Base-by-base conservation (phyloP, 2,797 vertebrate genomes). In the Acipenser ruthenus region DNA sequence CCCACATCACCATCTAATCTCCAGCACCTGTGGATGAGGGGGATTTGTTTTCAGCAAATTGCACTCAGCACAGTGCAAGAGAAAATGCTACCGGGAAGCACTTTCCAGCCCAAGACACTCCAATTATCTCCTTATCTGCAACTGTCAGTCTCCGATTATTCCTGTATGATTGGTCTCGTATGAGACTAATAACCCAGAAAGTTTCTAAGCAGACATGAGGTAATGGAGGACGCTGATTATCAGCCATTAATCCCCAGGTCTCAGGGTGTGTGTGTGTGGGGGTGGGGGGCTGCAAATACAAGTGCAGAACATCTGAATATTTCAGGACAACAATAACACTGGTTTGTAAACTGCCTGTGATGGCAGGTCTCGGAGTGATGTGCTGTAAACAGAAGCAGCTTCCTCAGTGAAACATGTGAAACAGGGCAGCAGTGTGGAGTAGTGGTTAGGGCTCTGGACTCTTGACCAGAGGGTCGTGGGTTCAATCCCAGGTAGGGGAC, bases 41-140 rank as follows among this genome's bases (percentile, higher is more conserved):
- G 53, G 37, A 47, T 53, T 67, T 60, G 58, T 60, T 51, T 65
- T 63, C 49, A 53, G 18, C 49, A 23, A 62, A 49, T 67, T 48
- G 18, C 10, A 13, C 60, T 49, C 56, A 64, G 55, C n/a, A 50
- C 62, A 48, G 15, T 65, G 49, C 23, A 9, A 6, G 18, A n/a
- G 47, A 62, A 62, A 37, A 62, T 6, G 52, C 9, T 62, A 18
- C 60, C 18, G 11, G 15, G 60, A 23, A 62, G 60, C 15, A 7
- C 47, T 48, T 62, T 62, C 15, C 8, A 37, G 11, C 60, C 60
- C 60, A 62, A 9, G 15, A 18, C 58, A 67, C 18, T 53, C 37
- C 60, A 67, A 64, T 67, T 52, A 64, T 67, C 62, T 63, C 18
- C 56, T 61, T 67, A 67, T 67, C 65, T 48, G 62, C 49, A 50